Evolutionary conservation across 92 coral and sea anemone genomes (phyloP), one percentile per base, ranked within the genome.

Genomic region (Chrysogorgia sp.): DNA sequence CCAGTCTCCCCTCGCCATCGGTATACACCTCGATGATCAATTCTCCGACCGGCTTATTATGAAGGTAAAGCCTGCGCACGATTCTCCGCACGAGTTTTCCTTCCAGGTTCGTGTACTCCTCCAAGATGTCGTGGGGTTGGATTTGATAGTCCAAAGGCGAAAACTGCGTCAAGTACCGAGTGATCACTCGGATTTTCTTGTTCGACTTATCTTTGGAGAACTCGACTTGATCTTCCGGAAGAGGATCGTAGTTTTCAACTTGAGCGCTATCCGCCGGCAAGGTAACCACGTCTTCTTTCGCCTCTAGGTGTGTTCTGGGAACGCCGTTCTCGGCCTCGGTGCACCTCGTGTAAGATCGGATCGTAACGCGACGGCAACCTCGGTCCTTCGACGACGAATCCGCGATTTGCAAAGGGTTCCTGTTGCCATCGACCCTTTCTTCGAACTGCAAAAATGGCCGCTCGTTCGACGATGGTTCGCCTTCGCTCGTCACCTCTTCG

Each of bases 71-170:
- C 17, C 3, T 57, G 4, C 63, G 63, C 15, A 82, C 81, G 53
- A 74, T 50, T 29, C 86, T 59, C 65, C 77, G 83, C 8, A 82
- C 88, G 7, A 40, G 74, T 34, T 28, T 82, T 17, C 92, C 90
- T 17, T 77, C 66, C 10, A 60, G 85, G 29, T 84, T 86, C 9
- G 71, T 58, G 75, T 37, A 84, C 45, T 88, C 96, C 24, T 84
- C 90, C n/a, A 82, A 75, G 7, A 63, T 23, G 34, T 57, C 63
- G 31, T 23, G 17, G 9, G 63, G 63, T 23, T 57, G 63, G 31
- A 57, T 29, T 57, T 29, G 63, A 29, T 57, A 57, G 23, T 57
- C 63, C 31, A 29, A 23, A 57, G 63, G 63, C 9, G 63, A 57
- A 31, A 57, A 31, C 34, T 29, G 29, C 2, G 63, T 57, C 17